Percentiles rank a stretch among this genome's conserved stretches.
Conservation (phyloP, 2,113 vertebrate species). For the Clupea harengus region DNA sequence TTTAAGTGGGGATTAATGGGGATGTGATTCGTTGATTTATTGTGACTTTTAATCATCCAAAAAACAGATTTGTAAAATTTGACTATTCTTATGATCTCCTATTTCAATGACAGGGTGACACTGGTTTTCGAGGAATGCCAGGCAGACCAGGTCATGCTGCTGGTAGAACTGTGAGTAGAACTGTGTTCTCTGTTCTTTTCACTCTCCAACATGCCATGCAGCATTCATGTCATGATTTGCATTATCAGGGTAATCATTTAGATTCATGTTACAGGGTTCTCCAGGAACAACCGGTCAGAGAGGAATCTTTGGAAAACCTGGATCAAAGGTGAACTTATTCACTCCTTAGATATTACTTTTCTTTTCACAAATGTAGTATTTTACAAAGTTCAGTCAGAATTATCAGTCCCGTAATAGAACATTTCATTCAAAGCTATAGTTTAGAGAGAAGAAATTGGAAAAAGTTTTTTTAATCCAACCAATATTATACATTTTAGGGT, state of each 20-base stretch:
- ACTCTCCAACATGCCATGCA: neutral
- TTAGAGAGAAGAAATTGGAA: too few relatives aligned
- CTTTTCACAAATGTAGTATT: neutral
- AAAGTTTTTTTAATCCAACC: neutral
- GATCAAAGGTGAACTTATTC: constrained; percentile 57
- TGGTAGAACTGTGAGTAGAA: constrained; percentile 61
- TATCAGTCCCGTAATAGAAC: too few relatives aligned
- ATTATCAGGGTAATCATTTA: neutral
- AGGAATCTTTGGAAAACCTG: constrained; percentile 58
- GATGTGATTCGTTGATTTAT: neutral
- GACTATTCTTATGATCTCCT: neutral
- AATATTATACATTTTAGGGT: constrained; percentile 55
- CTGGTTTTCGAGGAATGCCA: constrained; percentile 58
- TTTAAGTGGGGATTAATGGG: neutral
- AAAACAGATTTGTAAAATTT: neutral
- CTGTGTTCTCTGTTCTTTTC: neutral
- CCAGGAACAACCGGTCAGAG: constrained; percentile 58
- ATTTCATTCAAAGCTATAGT: too few relatives aligned
- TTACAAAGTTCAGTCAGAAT: too few relatives aligned
- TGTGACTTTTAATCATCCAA: neutral
- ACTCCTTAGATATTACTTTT: neutral
- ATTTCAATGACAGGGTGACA: constrained; percentile 60
- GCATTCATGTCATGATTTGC: neutral
- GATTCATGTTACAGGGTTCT: constrained; percentile 54
- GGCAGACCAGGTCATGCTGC: constrained; percentile 57